A percentile compares a stretch with the other conserved stretches of the same genome.
Evolutionary conservation across 2,888 invertebrate genomes (phyloP).

Genomic region (Chymomyza procnemis): DNA sequence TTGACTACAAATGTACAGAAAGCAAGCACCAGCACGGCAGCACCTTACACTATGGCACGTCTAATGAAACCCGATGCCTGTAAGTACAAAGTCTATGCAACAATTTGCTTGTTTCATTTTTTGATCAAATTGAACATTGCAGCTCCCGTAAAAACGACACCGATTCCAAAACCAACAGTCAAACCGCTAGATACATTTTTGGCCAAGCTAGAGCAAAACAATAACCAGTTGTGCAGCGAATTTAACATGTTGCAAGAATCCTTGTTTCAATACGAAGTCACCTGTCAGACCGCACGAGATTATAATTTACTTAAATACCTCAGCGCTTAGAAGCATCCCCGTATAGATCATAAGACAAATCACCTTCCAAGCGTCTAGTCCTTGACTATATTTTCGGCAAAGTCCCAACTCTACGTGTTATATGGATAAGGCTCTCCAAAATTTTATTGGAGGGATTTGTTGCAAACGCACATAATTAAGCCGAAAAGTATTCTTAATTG

Average conservation of each 20-base stretch:
- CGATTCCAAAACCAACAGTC: conserved; percentile 1
- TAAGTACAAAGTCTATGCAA: background rate
- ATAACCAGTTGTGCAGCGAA: conserved; percentile 54
- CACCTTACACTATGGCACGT: background rate
- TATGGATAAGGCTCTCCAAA: too few relatives aligned
- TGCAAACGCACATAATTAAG: too few relatives aligned
- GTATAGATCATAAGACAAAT: background rate
- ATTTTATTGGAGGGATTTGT: too few relatives aligned
- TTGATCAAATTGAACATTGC: background rate
- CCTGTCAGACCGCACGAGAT: conserved; percentile 55
- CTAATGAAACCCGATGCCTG: conserved; percentile 11
- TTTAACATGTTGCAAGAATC: conserved; percentile 58
- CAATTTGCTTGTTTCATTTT: too few relatives aligned
- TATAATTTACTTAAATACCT: conserved; percentile 43
- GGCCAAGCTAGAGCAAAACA: conserved; percentile 53
- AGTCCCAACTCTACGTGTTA: too few relatives aligned
- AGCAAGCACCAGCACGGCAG: background rate
- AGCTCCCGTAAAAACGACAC: conserved; percentile 10
- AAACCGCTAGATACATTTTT: conserved; percentile 51
- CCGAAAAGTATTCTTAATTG: too few relatives aligned
- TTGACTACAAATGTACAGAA: too few relatives aligned
- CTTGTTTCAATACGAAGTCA: conserved; percentile 62
- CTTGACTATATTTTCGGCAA: too few relatives aligned
- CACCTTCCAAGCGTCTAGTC: too few relatives aligned
- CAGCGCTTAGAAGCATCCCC: background rate